A percentile compares a stretch with the other conserved stretches of the same genome.
Evolutionary conservation across 2,797 vertebrate species (phyloP).

Genomic region (Vespertilio murinus): DNA sequence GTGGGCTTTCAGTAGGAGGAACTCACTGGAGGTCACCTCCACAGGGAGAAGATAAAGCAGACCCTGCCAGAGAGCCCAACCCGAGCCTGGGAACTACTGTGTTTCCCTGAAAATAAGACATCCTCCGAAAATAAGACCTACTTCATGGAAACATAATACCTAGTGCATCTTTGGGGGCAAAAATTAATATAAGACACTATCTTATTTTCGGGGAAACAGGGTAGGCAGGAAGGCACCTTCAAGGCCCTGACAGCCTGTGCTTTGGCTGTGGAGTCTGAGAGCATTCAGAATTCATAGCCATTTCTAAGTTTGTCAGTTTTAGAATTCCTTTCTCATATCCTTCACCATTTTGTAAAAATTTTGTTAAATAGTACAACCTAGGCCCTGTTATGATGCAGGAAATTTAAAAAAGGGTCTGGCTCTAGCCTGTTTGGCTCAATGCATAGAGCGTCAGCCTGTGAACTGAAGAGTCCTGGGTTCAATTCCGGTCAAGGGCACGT

Average conservation of each 20-base stretch:
- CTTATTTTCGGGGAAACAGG: no score
- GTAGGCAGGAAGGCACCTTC: background rate
- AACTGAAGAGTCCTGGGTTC: no score
- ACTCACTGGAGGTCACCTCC: background rate
- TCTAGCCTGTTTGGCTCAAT: no score
- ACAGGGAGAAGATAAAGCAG: background rate
- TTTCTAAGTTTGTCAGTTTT: background rate
- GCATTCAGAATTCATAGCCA: background rate
- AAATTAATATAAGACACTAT: no score
- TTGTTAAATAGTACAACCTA: background rate
- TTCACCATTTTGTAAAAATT: background rate
- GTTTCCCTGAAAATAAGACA: no score
- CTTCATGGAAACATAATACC: no score
- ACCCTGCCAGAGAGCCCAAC: background rate
- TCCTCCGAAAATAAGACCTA: no score
- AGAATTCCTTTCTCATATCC: background rate
- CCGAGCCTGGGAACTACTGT: background rate
- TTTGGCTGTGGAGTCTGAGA: background rate
- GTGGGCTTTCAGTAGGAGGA: background rate
- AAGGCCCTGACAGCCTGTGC: background rate
- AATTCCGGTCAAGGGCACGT: no score
- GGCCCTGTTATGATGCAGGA: background rate
- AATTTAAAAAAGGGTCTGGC: background rate
- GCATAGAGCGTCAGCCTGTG: no score
- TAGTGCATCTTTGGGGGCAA: no score